Base-by-base conservation (phyloP, 2,113 vertebrate genomes). In the Pangasianodon gigas region DNA sequence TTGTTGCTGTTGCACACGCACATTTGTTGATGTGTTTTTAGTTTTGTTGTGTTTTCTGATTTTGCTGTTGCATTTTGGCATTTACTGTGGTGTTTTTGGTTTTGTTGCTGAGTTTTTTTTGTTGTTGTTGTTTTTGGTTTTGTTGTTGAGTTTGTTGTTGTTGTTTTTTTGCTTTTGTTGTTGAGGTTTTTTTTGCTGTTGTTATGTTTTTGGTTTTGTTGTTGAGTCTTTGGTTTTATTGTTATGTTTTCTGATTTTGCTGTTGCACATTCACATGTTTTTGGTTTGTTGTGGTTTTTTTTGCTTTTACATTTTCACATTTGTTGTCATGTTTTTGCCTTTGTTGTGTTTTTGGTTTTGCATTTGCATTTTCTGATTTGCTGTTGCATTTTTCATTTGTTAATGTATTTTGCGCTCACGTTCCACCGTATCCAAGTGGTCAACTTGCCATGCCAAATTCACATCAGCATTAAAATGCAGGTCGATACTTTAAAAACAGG, bases 401-500 rank as follows among this genome's bases (percentile, higher is more conserved):
- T 80, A 51, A 80, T 51, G 77, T 2, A 51, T 80, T 51, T 80
- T n/a, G 46, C 46, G 14, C 77, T 51, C 11, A 80, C 26, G 24
- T 48, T 80, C 46, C 46, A 14, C 5, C 77, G 19, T 56, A 48
- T 7, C 13, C 77, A 32, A 77, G 74, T 51, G 41, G 44, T 88
- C 75, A 52, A 65, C 18, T 26, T 51, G 16, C 75, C n/a, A 37
- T 51, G 44, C 54, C 75, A 51, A 65, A 88, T 81, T 80, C 56
- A 32, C 46, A 44, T 29, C 56, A 51, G 41, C 74, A 80, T 54
- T 29, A n/a, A 16, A 89, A 82, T 90, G 85, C 79, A 83, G 79
- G 86, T 86, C 37, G 87, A 91, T 89, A 54, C 90, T 32, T 89
- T 89, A 79, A 89, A 88, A n/a, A 77, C 3, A 88, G 56, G 1